Evolutionary conservation across 1,140 invertebrate species (phyloP).

Genomic region (Hormaphis cornu): DNA sequence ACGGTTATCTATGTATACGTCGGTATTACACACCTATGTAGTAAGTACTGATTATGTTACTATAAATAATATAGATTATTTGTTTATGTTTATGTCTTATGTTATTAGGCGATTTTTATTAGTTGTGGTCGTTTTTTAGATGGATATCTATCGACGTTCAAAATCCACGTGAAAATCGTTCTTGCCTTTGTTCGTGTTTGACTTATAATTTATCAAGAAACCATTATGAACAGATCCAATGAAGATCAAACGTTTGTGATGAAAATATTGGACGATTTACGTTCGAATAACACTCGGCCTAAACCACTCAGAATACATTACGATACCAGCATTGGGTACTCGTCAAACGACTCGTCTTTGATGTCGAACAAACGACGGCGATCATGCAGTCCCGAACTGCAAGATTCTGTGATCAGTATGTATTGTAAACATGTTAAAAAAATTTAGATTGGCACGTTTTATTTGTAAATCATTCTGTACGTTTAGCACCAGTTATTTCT

Average conservation of each 20-base stretch:
- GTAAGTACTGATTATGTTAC: too few relatives aligned
- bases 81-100: too few relatives aligned
- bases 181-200: too few relatives aligned
- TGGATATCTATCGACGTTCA: too few relatives aligned
- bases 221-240: conserved; percentile 23
- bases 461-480: neutral
- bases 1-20: too few relatives aligned
- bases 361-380: conserved; percentile 28
- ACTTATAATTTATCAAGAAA: too few relatives aligned
- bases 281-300: neutral
- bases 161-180: too few relatives aligned
- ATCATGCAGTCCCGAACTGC: conserved; percentile 11
- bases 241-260: conserved; percentile 34
- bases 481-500: conserved; percentile 41
- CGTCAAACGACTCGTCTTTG: conserved; percentile 20
- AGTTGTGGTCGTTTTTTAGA: too few relatives aligned
- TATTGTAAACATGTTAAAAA: neutral
- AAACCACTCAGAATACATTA: neutral
- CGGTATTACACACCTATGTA: too few relatives aligned
- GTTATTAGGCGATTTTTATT: too few relatives aligned
- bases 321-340: neutral
- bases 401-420: conserved; percentile 3
- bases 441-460: neutral
- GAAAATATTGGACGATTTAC: conserved; percentile 34
- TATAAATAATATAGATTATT: too few relatives aligned